Evolutionary conservation across 2,888 invertebrate genomes (phyloP), one percentile per base, ranked within the genome.

Genomic region (Caprella mutica): DNA sequence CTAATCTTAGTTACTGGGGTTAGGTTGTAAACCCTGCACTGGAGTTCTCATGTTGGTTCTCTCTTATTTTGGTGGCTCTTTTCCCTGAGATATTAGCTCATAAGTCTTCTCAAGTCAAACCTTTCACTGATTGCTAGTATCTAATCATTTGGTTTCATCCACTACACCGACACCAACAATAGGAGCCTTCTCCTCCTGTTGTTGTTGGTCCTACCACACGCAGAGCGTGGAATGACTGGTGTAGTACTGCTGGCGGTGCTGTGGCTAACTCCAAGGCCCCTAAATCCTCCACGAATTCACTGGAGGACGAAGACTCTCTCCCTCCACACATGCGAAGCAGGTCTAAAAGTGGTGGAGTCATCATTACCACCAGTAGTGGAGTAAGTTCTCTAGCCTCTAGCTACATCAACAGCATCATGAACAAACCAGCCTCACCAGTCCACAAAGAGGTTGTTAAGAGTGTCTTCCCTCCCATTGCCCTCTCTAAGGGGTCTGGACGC

Each of bases 171-270:
- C n/a, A n/a, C n/a, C n/a, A n/a, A n/a, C n/a, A n/a, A n/a, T n/a
- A n/a, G n/a, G n/a, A n/a, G n/a, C n/a, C n/a, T n/a, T n/a, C n/a
- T n/a, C n/a, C n/a, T n/a, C n/a, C n/a, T n/a, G n/a, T n/a, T n/a
- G n/a, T 75, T 62, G 78, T 76, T 67, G 82, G 82, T 9, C 81
- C 83, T 3, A 84, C 84, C 24, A 84, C 85, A 6, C 76, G 85
- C 21, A 77, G 81, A 66, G 83, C 84, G 46, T 86, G 85, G 85
- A 81, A 82, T 4, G 83, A 84, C 70, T 83, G 81, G 78, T 81
- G 80, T 69, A 48, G 48, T 21, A 30, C 19, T 8, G 48, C 29
- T 29, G 48, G 48, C 2, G 27, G 29, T 8, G 29, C 48, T 6
- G 17, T 27, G 5, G 48, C 59, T 9, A 43, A 56, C 19, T 60